Evolutionary conservation across 2,888 invertebrate genomes (phyloP).

Genomic region (Exocentrus adspersus): DNA sequence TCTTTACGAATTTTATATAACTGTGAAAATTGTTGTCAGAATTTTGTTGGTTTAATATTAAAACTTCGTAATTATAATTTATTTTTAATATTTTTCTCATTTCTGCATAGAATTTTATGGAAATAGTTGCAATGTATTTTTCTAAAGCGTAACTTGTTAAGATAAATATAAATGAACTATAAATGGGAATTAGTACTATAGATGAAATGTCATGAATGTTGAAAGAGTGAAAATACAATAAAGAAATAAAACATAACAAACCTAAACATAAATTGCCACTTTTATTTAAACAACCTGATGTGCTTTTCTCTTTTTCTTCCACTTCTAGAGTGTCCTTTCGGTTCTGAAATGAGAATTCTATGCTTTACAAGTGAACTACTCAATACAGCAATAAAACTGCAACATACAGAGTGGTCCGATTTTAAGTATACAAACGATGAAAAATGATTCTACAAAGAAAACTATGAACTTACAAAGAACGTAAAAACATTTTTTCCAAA

Average conservation of each 20-base stretch:
- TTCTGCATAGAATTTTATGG: conserved; percentile 30
- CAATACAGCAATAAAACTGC: no score
- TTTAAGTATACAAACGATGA: no score
- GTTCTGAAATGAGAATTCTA: conserved; percentile 52
- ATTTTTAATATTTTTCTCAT: conserved; percentile 27
- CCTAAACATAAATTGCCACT: conserved; percentile 62
- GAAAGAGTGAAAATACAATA: conserved; percentile 55
- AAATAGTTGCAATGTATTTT: conserved; percentile 13
- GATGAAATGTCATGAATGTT: conserved; percentile 47
- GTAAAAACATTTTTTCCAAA: no score
- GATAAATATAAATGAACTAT: conserved; percentile 49
- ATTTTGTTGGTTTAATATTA: conserved; percentile 50
- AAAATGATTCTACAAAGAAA: no score
- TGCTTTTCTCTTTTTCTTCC: conserved; percentile 55
- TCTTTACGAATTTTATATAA: conserved; percentile 26
- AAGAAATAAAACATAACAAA: conserved; percentile 61
- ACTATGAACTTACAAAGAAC: no score
- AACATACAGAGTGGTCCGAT: no score
- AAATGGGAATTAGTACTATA: conserved; percentile 50
- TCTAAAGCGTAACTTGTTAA: conserved; percentile 6
- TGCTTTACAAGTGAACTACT: background rate
- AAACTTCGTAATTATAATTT: conserved; percentile 25
- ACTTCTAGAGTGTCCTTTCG: conserved; percentile 58
- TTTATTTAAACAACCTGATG: conserved; percentile 58
- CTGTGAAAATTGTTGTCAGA: conserved; percentile 62